Evolutionary conservation across 92 coral and sea anemone genomes (phyloP), one percentile per base, ranked within the genome.

Genomic region (Phenganax stokvisi): DNA sequence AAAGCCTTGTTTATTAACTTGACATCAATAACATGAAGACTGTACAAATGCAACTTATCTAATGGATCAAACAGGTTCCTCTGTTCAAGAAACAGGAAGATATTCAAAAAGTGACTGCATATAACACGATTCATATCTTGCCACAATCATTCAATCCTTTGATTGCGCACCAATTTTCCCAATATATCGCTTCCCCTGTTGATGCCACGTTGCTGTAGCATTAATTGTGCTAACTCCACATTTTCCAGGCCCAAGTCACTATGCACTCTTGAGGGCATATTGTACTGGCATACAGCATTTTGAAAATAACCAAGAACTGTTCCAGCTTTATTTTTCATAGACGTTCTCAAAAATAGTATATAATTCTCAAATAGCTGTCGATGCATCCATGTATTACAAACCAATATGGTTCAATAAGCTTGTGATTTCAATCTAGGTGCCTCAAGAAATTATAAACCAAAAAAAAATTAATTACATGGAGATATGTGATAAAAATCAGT

Each of bases 351-450:
- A 72, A 54, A 87, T 20, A 20, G 25, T 5, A 86, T 83, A 86
- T 66, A 56, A 89, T 66, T 27, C 89, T 57, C 7, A 86, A 89
- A 57, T 67, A 89, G 7, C 92, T 89, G 76, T 89, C 89, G 7
- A 84, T 86, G 15, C 88, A 87, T 27, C 85, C 89, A 84, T 89
- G 89, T 62, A 89, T 86, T 3, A 89, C 89, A 66, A 89, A 74
- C 52, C 86, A 54, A 29, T 85, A 88, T 3, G 91, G 89, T 58
- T 88, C 62, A 9, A 88, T 88, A 8, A 88, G 67, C 69, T 85
- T 88, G 68, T 88, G 67, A 61, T 61, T 61, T 7, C 67, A 6
- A 61, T 61, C 67, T 13, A 61, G 67, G 67, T 61, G 67, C 67
- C 67, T 61, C 4, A 6, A 61, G 67, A 37, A 37, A 37, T 37